phyloP scores from a whole-genome alignment of 2,113 vertebrate species.

The Xyliphius kryptos region DNA sequence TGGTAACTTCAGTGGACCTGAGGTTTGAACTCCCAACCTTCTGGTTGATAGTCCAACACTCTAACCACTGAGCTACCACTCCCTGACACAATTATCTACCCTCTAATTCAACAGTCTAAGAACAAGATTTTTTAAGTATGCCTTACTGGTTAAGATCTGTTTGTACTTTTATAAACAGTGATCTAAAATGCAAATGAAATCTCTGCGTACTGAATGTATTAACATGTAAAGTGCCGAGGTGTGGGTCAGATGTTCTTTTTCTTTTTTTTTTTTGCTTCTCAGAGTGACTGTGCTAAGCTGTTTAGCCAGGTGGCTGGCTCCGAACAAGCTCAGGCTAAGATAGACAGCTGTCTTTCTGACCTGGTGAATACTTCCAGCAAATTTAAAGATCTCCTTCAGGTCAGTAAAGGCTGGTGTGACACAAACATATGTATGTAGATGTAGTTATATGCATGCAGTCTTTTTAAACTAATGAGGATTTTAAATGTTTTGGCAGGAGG shows the following conservation, averaged over 20 bases:
- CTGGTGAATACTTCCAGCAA: constrained; percentile 85
- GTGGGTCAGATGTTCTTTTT: background rate
- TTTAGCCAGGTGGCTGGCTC: constrained; percentile 77
- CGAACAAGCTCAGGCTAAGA: constrained; percentile 85
- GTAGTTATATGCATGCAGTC: background rate
- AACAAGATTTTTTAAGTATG: no score
- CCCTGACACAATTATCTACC: no score
- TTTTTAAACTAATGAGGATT: background rate
- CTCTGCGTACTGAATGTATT: no score
- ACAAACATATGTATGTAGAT: background rate
- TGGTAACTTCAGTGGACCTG: no score
- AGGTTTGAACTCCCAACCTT: no score
- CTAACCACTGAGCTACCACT: no score
- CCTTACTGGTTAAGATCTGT: no score
- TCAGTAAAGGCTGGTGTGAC: constrained; percentile 40
- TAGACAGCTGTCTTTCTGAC: constrained; percentile 92
- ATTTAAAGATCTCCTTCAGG: constrained; percentile 94
- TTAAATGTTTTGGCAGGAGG: constrained; percentile 68
- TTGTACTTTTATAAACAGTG: no score
- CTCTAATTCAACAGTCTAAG: no score
- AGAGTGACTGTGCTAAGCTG: constrained; percentile 91
- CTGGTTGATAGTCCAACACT: no score
- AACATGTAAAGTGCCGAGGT: no score
- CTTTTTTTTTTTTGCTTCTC: constrained; percentile 15
- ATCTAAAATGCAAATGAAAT: no score